Base-by-base conservation (phyloP, 2,888 invertebrate species). In the Hydropsyche betteni region DNA sequence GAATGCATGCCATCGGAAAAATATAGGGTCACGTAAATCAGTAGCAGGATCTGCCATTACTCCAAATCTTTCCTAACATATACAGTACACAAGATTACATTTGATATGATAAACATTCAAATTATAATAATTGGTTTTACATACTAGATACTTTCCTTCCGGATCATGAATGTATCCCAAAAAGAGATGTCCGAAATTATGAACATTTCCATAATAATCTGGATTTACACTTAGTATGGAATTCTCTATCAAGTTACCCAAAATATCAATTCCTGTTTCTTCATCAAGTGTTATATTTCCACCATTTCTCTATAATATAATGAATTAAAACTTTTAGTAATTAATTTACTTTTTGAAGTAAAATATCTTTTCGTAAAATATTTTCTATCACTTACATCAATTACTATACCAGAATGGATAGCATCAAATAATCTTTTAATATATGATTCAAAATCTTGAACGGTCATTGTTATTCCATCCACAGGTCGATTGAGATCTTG, bases 21-120 rank as follows among this genome's bases (percentile, higher is more conserved):
- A 95, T 78, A 93, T 87, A 0, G 95, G 95, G 84, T 95, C 95
- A 69, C 95, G 88, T 94, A 95, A 94, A 0, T 94, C 93, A 0
- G 94, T 94, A 0, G 94, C 91, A 4, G 93, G 91, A 81, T 94
- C 94, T 0, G 93, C 94, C 87, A 95, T 94, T 0, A 94, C 91
- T 38, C 92, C 89, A 80, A 92, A 91, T 1, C 89, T 88, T 87
- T 95, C 95, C 91, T 94, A 81, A 58, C 81, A 75, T 50, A 74
- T 70, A 4, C 10, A 34, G 8, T 52, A 14, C 44, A 61, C 34
- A 61, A 58, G 1, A 51, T 73, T 58, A 38, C 33, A 7, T 44
- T 73, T 58, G 5, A 2, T 33, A 71, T 5, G 5, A 12, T 8
- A 8, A 38, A 7, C 7, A 64, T 14, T 24, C 2, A 2, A 44